These are phyloP conservation scores for Platerodrilus igneus DNA, from an alignment of 2,888 invertebrate genomes.

Conservation along the genomic window DNA sequence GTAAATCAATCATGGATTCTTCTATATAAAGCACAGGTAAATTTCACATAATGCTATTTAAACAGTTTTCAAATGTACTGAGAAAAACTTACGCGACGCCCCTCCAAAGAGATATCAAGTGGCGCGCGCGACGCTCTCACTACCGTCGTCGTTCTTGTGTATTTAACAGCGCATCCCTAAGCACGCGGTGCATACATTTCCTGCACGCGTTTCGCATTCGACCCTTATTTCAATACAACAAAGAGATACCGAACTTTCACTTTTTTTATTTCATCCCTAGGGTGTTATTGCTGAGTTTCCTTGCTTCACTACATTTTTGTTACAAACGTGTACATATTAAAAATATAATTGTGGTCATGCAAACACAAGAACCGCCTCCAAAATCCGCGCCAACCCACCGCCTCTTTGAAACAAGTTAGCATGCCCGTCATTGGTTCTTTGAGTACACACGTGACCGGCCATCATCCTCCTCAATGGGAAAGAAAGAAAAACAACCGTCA, in stretches of 20 bases:
- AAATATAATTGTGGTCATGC: constrained; percentile 47
- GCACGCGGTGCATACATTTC: constrained; percentile 41
- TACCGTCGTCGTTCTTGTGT: constrained; percentile 36
- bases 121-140: constrained; percentile 42
- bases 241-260: too few species aligned
- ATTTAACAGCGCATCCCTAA: constrained; percentile 43
- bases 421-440: constrained; percentile 43
- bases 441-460: constrained; percentile 47
- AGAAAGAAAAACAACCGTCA: constrained; percentile 51
- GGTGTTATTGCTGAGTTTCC: too few species aligned
- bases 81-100: constrained; percentile 43
- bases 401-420: constrained; percentile 49
- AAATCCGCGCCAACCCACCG: constrained; percentile 46
- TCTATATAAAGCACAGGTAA: too few species aligned
- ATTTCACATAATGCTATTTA: too few species aligned
- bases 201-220: constrained; percentile 32
- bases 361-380: constrained; percentile 43
- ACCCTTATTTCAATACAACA: too few species aligned
- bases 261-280: too few species aligned
- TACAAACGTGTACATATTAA: too few species aligned
- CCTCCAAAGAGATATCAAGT: constrained; percentile 39
- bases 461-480: constrained; percentile 48
- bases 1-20: too few species aligned
- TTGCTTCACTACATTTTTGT: too few species aligned
- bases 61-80: too few species aligned